A percentile compares a stretch with the other conserved stretches of the same genome.
These are phyloP conservation scores for Andrena hattorfiana DNA, from an alignment of 2,888 invertebrate genomes.

Conservation along the genomic window DNA sequence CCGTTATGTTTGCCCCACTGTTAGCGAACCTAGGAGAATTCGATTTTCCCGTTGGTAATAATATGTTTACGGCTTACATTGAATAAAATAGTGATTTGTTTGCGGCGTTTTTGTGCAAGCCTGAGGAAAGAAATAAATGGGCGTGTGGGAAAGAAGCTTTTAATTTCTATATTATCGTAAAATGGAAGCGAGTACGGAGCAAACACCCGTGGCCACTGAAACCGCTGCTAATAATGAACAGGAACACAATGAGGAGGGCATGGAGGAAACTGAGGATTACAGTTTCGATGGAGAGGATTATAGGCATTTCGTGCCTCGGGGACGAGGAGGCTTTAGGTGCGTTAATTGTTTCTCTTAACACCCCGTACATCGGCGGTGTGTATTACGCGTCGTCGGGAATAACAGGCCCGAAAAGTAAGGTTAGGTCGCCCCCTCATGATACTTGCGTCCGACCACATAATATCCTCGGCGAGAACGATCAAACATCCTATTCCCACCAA, in stretches of 20 bases:
- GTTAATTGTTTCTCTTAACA: constrained; percentile 58
- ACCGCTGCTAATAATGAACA: constrained; percentile 72
- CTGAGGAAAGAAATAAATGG: constrained; percentile 65
- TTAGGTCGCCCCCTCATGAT: constrained; percentile 49
- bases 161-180: constrained; percentile 46
- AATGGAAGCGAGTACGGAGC: constrained; percentile 73
- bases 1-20: constrained; percentile 45
- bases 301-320: constrained; percentile 85
- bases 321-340: constrained; percentile 86
- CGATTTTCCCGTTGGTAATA: constrained; percentile 60
- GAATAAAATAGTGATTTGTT: constrained; percentile 77
- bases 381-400: constrained; percentile 7
- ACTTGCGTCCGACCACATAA: constrained; percentile 24
- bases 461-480: constrained; percentile 44
- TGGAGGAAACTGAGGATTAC: constrained; percentile 82
- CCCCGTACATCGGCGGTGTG: constrained; percentile 8
- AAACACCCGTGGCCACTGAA: constrained; percentile 59
- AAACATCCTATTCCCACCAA: constrained; percentile 35
- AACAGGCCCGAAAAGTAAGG: constrained; percentile 49
- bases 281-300: constrained; percentile 85
- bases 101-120: constrained; percentile 73
- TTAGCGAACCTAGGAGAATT: constrained; percentile 36
- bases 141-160: constrained; percentile 61
- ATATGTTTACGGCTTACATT: constrained; percentile 72
- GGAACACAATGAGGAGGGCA: constrained; percentile 79